These are phyloP conservation scores for Poecilobothrus nobilitatus DNA, from an alignment of 2,888 invertebrate genomes.

Conservation along the genomic window DNA sequence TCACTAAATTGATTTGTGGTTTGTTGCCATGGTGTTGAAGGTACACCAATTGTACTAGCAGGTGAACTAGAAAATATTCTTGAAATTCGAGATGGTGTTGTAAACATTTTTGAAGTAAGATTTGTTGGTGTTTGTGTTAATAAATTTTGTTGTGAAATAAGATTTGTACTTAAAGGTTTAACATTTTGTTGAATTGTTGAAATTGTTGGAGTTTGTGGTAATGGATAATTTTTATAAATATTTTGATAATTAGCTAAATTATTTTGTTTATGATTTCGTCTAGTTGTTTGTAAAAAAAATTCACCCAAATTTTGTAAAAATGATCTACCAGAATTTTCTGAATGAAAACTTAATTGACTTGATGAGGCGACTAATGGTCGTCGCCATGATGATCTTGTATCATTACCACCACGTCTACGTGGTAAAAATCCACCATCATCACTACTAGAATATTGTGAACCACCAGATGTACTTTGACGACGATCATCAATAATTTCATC, in stretches of 20 bases:
- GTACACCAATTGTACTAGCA: slow-evolving; percentile 49
- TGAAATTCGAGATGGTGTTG: slow-evolving; percentile 45
- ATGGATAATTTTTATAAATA: slow-evolving; percentile 30
- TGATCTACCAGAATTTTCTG: slow-evolving; percentile 55
- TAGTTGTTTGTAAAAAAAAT: slow-evolving; percentile 33
- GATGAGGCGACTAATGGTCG: slow-evolving; percentile 56
- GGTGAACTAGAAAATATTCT: slow-evolving; percentile 59
- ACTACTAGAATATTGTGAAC: slow-evolving; percentile 54
- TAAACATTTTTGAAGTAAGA: slow-evolving; percentile 36
- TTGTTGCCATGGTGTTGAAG: slow-evolving; percentile 56
- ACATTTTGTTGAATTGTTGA: slow-evolving; percentile 30
- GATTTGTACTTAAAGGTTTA: slow-evolving; percentile 31
- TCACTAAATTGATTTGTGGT: slow-evolving; percentile 65
- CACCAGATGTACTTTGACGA: slow-evolving; percentile 50
- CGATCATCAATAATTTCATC: slow-evolving; percentile 21
- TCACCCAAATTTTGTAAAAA: slow-evolving; percentile 44
- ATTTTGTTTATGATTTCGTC: slow-evolving; percentile 17
- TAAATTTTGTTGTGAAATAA: slow-evolving; percentile 33
- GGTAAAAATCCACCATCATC: slow-evolving; percentile 81
- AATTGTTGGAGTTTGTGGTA: slow-evolving; percentile 24
- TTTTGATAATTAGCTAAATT: slow-evolving; percentile 32
- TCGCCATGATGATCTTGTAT: slow-evolving; percentile 55
- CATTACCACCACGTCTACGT: slow-evolving; percentile 43
- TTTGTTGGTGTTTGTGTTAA: slow-evolving; percentile 31
- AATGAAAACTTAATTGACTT: slow-evolving; percentile 58